Conservation (phyloP, 2,888 invertebrate species). For the Caenorhabditis becei region DNA sequence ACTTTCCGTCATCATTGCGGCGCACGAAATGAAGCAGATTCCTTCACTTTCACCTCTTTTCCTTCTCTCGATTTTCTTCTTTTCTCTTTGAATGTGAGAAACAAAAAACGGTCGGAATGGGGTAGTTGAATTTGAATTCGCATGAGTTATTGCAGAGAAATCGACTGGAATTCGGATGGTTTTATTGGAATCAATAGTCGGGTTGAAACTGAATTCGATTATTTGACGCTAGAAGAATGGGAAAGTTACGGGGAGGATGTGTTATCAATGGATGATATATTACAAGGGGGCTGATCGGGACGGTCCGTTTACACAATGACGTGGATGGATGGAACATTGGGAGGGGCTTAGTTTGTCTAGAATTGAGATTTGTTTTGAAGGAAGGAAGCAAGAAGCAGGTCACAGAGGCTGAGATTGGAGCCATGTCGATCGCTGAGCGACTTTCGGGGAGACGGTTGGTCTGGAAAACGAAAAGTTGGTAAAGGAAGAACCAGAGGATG, state of each 20-base stretch:
- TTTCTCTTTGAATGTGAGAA: constrained; percentile 19
- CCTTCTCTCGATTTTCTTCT: constrained; percentile 8
- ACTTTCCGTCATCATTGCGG: constrained; percentile 54
- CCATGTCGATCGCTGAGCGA: constrained; percentile 53
- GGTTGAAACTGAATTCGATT: neutral
- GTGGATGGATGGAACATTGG: constrained; percentile 45
- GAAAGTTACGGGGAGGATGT: constrained; percentile 11
- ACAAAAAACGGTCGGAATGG: constrained; percentile 29
- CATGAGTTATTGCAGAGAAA: constrained; percentile 22
- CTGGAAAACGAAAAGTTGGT: constrained; percentile 22
- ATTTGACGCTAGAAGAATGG: constrained; percentile 1
- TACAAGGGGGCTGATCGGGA: neutral
- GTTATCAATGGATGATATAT: neutral
- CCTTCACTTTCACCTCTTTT: constrained; percentile 2
- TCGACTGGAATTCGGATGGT: constrained; percentile 11
- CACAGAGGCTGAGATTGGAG: constrained; percentile 60
- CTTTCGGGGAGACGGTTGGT: constrained; percentile 42
- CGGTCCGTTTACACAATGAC: constrained; percentile 56
- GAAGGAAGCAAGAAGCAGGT: neutral
- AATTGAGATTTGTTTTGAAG: constrained; percentile 38
- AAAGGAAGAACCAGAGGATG: neutral
- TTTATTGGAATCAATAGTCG: neutral
- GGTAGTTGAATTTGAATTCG: constrained; percentile 28
- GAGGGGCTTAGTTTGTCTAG: constrained; percentile 29
- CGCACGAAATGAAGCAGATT: constrained; percentile 5